These are phyloP conservation scores for Maccullochella peelii DNA, from an alignment of 2,113 vertebrate species.

Conservation along the genomic window DNA sequence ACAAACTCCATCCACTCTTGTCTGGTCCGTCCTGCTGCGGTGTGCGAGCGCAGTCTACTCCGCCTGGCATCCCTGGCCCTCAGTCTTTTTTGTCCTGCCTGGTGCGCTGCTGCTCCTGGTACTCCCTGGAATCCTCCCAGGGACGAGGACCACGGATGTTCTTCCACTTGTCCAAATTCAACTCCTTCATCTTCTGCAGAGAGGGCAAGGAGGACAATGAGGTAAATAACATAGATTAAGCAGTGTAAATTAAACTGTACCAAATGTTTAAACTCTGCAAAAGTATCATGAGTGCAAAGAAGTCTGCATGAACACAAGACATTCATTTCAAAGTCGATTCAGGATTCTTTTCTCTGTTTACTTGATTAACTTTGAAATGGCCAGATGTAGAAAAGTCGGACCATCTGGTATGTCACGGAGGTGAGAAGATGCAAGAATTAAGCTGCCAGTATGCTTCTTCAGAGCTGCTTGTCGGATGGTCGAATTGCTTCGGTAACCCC, in stretches of 20 bases:
- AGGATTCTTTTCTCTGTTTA: not conserved
- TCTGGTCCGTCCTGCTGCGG: not conserved
- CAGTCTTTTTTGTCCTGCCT: conserved; percentile 41
- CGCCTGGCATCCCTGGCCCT: not conserved
- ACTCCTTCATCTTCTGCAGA: conserved; percentile 88
- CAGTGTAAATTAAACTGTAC: not conserved
- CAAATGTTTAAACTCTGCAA: not conserved
- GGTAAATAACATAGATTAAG: too few species aligned
- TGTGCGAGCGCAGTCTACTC: not conserved
- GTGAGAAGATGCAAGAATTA: not conserved
- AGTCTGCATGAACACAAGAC: not conserved
- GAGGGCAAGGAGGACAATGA: not conserved
- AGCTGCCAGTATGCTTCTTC: not conserved
- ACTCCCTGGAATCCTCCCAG: conserved; percentile 91
- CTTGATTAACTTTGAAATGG: not conserved
- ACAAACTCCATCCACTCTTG: not conserved
- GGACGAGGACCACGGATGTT: conserved; percentile 95
- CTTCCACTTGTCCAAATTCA: conserved; percentile 89
- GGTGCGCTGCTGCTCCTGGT: conserved; percentile 86
- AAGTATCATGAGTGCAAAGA: not conserved
- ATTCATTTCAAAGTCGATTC: not conserved
- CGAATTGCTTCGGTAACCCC: not conserved
- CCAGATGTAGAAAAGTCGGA: conserved; percentile 2
- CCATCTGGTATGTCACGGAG: conserved; percentile 11
- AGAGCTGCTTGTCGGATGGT: not conserved